Evolutionary conservation across 2,113 vertebrate species (phyloP), one percentile per base, ranked within the genome.

Genomic region (Axis porcinus): DNA sequence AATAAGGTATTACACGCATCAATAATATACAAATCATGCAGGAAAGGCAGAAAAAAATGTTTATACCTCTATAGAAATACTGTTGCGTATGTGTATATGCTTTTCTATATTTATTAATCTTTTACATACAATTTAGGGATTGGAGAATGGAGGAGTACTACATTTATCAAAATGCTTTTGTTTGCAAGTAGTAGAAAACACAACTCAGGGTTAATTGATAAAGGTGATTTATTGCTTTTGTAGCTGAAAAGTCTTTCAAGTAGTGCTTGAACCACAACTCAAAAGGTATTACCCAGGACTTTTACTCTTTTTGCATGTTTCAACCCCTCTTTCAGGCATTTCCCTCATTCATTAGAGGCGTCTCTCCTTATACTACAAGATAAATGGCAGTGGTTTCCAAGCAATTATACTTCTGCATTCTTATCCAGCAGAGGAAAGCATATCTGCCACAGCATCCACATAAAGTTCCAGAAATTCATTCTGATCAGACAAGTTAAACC

Each of bases 131-230:
- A 89, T 60, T 52, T 89, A 84, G 25, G 64, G 67, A 70, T 47
- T 83, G 25, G 8, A 85, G 30, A 60, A 82, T 52, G n/a, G 14
- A 43, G 28, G 7, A 87, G 83, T 93, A 62, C 16, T 27, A 54
- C 21, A 70, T 95, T 92, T 95, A 54, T 88, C 36, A 94, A 36
- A 82, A 76, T 79, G 27, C 25, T 64, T 91, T 74, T 81, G 3
- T 95, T 86, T 95, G n/a, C 14, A 83, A 47, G 15, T 43, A 78
- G 28, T 82, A 52, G 54, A 96, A 97, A 97, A 88, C 10, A 55
- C 36, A 95, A 83, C 5, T 95, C 64, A 60, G 90, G 60, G 1
- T 96, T 92, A 91, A 76, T 55, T 81, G 96, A 74, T 54, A 88
- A 79, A 93, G 10, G 67, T 79, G 92, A 85, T 62, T 89, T 78